Evolutionary conservation across 2,797 vertebrate genomes (phyloP).

Genomic region (Denticeps clupeoides): DNA sequence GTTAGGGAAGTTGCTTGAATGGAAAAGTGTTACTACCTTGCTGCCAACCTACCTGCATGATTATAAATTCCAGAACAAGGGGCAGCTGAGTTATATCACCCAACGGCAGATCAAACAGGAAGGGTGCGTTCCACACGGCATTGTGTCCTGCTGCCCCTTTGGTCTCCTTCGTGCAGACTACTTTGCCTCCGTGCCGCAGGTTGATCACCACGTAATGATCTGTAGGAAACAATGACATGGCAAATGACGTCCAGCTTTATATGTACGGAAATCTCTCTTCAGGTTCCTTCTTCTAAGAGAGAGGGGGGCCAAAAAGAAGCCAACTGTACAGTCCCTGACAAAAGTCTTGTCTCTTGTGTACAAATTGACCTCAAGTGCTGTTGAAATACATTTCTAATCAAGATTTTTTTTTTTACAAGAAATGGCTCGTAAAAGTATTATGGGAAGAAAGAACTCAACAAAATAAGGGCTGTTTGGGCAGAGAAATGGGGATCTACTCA

Average conservation of each 20-base stretch:
- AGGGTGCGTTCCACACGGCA: slow-evolving; percentile 70
- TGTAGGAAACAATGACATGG: slow-evolving; percentile 20
- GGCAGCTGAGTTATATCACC: slow-evolving; percentile 55
- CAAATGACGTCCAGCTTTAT: not conserved
- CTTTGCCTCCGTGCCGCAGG: slow-evolving; percentile 49
- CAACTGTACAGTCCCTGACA: no score
- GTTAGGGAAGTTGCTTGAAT: not conserved
- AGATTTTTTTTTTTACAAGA: no score
- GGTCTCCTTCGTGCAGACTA: slow-evolving; percentile 65
- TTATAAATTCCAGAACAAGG: slow-evolving; percentile 56
- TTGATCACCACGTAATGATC: slow-evolving; percentile 70
- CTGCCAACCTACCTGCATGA: slow-evolving; percentile 61
- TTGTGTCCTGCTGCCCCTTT: slow-evolving; percentile 55
- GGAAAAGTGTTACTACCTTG: not conserved
- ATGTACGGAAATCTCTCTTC: no score
- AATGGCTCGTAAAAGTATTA: no score
- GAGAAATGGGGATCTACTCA: no score
- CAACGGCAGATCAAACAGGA: slow-evolving; percentile 62
- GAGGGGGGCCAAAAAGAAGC: no score
- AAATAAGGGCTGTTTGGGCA: no score
- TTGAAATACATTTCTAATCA: no score
- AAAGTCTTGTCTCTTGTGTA: no score
- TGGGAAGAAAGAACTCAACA: no score
- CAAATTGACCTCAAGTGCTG: no score
- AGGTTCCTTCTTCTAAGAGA: no score